These are phyloP conservation scores for Heterocephalus glaber DNA, from an alignment of 2,113 vertebrate species.

Conservation along the genomic window DNA sequence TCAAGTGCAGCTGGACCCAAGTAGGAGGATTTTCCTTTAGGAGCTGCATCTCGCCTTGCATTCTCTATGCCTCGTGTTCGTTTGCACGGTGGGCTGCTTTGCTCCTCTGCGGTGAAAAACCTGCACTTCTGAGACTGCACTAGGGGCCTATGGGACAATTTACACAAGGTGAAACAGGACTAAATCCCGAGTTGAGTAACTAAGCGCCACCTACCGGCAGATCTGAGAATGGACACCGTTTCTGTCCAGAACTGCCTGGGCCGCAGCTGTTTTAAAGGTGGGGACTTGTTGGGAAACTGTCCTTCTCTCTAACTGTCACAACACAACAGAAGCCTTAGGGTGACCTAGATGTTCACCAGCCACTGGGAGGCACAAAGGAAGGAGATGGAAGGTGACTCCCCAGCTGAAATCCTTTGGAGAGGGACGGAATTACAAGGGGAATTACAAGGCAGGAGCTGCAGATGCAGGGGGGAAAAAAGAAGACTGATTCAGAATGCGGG, in stretches of 20 bases:
- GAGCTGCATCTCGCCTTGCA: background rate
- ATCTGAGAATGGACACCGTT: background rate
- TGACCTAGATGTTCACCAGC: background rate
- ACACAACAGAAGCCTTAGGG: background rate
- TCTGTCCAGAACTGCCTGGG: background rate
- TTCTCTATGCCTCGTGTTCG: background rate
- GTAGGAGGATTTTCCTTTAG: background rate
- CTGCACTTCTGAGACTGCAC: background rate
- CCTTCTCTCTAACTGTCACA: background rate
- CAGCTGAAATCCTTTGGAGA: background rate
- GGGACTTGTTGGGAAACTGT: background rate
- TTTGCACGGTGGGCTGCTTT: background rate
- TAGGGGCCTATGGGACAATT: background rate
- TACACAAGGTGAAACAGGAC: background rate
- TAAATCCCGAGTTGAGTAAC: background rate
- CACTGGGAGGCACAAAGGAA: background rate
- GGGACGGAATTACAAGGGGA: rapidly evolving
- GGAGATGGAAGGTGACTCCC: background rate
- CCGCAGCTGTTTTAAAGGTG: too few relatives aligned
- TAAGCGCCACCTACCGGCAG: slow-evolving; percentile 47
- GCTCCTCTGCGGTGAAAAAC: background rate
- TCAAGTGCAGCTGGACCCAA: background rate
- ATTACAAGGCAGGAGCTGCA: background rate
- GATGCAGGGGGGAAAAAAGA: background rate
- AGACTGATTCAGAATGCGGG: background rate